Conservation (phyloP, 2,797 vertebrate genomes). For the Sebastes minor region DNA sequence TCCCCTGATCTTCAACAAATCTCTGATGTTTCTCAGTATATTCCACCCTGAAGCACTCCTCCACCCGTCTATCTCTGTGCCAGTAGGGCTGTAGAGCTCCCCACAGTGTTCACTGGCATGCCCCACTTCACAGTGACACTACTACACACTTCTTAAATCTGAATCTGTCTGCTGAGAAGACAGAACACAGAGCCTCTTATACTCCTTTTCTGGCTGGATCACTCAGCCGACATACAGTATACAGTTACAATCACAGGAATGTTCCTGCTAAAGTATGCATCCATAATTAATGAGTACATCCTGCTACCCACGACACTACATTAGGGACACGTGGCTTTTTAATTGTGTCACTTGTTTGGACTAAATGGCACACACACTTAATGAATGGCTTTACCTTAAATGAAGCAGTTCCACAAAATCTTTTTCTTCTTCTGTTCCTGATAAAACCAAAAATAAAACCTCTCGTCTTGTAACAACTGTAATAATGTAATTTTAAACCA, state of each 20-base stretch:
- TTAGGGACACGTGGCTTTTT: neutral
- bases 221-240: neutral
- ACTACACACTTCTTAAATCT: slow-evolving; percentile 24
- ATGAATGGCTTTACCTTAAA: neutral
- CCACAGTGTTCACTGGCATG: neutral
- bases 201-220: neutral
- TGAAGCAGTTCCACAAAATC: neutral
- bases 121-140: slow-evolving; percentile 33
- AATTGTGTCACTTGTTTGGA: neutral
- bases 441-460: neutral
- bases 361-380: neutral
- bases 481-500: neutral
- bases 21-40: slow-evolving; percentile 8
- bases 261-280: slow-evolving; percentile 3
- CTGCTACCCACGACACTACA: neutral
- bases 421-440: neutral
- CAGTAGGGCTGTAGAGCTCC: neutral
- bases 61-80: slow-evolving; percentile 1
- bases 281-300: slow-evolving; percentile 25
- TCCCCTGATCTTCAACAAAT: slow-evolving; percentile 18
- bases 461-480: neutral
- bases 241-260: slow-evolving; percentile 8
- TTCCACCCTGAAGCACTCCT: slow-evolving; percentile 12
- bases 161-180: slow-evolving; percentile 1
- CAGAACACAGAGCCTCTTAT: slow-evolving; percentile 4